A percentile compares a stretch with the other conserved stretches of the same genome.
These are phyloP conservation scores for Thunnus maccoyii DNA, from an alignment of 2,113 vertebrate genomes.

Conservation along the genomic window DNA sequence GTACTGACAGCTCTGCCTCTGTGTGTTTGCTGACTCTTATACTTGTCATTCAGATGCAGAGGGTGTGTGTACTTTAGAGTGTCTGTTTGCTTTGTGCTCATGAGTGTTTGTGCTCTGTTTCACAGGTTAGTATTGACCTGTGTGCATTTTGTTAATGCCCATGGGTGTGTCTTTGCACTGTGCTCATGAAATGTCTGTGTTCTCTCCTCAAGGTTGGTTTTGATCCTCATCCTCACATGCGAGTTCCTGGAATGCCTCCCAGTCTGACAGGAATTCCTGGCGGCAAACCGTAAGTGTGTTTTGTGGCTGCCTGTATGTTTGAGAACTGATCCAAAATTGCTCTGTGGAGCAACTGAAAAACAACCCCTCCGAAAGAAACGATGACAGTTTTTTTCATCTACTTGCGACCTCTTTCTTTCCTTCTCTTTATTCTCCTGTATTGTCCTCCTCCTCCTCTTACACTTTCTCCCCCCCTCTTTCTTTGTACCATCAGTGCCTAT, in stretches of 20 bases:
- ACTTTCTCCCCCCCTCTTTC: background rate
- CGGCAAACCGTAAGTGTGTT: conserved; percentile 93
- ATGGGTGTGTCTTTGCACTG: conserved; percentile 51
- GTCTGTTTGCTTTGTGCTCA: conserved; percentile 67
- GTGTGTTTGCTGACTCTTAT: conserved; percentile 69
- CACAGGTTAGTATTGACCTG: conserved; percentile 61
- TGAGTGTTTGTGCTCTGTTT: conserved; percentile 61
- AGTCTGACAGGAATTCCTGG: conserved; percentile 95
- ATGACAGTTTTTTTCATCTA: no score
- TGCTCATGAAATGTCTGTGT: conserved; percentile 49
- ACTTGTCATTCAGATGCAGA: conserved; percentile 56
- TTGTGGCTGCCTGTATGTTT: conserved; percentile 20
- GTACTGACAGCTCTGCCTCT: conserved; percentile 45
- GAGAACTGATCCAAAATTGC: background rate
- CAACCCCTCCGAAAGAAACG: background rate
- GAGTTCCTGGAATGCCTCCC: conserved; percentile 91
- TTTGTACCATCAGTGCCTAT: conserved; percentile 86
- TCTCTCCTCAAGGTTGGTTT: conserved; percentile 89
- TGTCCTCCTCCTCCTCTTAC: background rate
- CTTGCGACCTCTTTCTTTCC: background rate
- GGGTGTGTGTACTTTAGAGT: conserved; percentile 45
- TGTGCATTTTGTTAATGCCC: conserved; percentile 38
- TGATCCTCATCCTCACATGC: conserved; percentile 95
- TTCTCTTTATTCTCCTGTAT: background rate
- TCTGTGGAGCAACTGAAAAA: background rate